Conservation (phyloP, 2,888 invertebrate genomes). For the Ferrisia virgata region DNA sequence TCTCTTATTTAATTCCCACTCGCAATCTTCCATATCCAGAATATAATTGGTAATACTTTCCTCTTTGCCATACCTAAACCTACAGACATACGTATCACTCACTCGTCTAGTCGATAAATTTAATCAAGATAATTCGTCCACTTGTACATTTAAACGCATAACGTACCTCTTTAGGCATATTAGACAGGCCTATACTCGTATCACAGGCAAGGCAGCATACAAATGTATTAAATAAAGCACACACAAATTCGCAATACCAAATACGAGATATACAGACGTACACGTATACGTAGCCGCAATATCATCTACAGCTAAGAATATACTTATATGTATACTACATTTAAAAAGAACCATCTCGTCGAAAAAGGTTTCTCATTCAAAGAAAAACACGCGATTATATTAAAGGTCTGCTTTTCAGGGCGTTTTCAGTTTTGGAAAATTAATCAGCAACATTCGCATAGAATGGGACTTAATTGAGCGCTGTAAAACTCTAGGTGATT, state of each 20-base stretch:
- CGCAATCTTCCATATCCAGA: too few species aligned
- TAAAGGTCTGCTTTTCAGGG: conserved; percentile 42
- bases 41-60: too few species aligned
- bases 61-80: too few species aligned
- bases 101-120: conserved; percentile 8
- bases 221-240: background rate
- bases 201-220: too few species aligned
- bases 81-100: too few species aligned
- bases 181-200: too few species aligned
- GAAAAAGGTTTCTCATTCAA: conserved; percentile 35
- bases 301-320: background rate
- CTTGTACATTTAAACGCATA: background rate
- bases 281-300: background rate
- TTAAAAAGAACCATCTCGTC: conserved; percentile 23
- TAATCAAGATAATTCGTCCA: background rate
- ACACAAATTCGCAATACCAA: background rate
- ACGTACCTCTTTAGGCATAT: background rate
- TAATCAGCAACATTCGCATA: conserved; percentile 41
- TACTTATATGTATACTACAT: background rate
- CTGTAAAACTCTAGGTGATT: conserved; percentile 44
- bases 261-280: background rate
- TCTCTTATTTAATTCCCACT: too few species aligned
- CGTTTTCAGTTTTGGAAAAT: conserved; percentile 44
- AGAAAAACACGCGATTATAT: conserved; percentile 44
- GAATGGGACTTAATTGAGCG: conserved; percentile 46